A percentile compares a stretch with the other conserved stretches of the same genome.
Conservation (phyloP, 2,888 invertebrate species). For the Carpatolechia fugitivella region DNA sequence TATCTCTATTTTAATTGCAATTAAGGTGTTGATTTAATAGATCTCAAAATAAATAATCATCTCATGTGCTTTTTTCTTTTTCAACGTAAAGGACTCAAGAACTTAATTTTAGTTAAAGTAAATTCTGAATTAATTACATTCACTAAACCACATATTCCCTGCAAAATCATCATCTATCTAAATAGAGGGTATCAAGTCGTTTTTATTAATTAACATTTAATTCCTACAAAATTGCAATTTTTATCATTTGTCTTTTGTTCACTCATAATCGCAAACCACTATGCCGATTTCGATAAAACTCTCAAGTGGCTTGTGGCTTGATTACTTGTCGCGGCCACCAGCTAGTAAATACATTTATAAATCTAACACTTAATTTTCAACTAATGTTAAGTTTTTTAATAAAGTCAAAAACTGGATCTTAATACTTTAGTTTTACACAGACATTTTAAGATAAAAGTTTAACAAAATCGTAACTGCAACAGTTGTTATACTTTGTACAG, state of each 20-base stretch:
- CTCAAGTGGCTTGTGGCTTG: not conserved
- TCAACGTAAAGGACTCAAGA: too few species aligned
- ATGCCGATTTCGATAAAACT: conserved; percentile 13
- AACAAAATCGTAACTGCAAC: not conserved
- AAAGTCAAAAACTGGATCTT: not conserved
- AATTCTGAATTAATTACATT: too few species aligned
- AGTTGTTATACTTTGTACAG: conserved; percentile 51
- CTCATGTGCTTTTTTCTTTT: too few species aligned
- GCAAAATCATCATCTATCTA: not conserved
- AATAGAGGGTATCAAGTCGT: not conserved
- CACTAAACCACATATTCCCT: not conserved
- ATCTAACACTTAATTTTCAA: conserved; percentile 3
- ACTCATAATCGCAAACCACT: not conserved
- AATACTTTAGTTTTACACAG: too few species aligned
- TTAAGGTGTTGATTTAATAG: too few species aligned
- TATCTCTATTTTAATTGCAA: too few species aligned
- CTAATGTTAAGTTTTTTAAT: not conserved
- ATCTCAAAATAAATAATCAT: too few species aligned
- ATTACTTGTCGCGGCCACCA: conserved; percentile 7
- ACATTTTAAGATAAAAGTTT: not conserved
- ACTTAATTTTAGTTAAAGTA: too few species aligned
- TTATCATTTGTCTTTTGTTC: conserved; percentile 5
- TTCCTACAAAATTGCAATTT: not conserved
- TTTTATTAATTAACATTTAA: not conserved
- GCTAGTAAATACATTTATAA: conserved; percentile 5